Conservation (phyloP, 2,888 invertebrate genomes). For the Brachylomia viminalis region DNA sequence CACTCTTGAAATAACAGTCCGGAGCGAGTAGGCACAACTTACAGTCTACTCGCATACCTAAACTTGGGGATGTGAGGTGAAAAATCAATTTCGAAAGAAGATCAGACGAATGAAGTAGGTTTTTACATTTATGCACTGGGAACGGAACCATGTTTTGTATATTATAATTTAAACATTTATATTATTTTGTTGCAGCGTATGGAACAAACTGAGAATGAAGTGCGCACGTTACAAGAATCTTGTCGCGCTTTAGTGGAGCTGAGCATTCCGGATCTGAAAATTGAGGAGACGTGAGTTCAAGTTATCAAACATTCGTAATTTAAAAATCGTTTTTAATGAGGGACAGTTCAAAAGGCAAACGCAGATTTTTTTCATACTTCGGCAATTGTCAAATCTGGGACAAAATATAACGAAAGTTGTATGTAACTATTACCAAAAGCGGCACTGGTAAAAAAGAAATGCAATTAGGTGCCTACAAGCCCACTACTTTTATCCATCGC, state of each 20-base stretch:
- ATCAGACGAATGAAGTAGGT: neutral
- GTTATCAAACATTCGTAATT: neutral
- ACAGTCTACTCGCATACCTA: neutral
- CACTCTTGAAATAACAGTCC: neutral
- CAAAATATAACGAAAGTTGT: neutral
- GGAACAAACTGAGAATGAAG: conserved; percentile 93
- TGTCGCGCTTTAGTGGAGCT: conserved; percentile 91
- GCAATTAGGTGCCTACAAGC: neutral
- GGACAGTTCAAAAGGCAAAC: too few species aligned
- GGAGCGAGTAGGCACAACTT: too few species aligned
- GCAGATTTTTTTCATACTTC: too few species aligned
- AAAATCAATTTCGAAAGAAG: neutral
- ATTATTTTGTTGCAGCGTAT: conserved; percentile 88
- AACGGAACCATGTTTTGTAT: neutral
- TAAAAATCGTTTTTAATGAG: neutral
- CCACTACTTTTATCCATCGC: neutral
- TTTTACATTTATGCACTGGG: neutral
- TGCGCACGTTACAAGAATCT: conserved; percentile 92
- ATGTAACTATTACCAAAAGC: neutral
- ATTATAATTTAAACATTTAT: neutral
- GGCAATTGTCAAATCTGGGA: neutral
- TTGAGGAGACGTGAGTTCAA: conserved; percentile 83
- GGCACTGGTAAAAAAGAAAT: neutral
- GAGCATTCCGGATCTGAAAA: conserved; percentile 86
- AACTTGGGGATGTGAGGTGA: neutral